Conservation (phyloP, 2,113 vertebrate species). For the Corvus hawaiiensis region DNA sequence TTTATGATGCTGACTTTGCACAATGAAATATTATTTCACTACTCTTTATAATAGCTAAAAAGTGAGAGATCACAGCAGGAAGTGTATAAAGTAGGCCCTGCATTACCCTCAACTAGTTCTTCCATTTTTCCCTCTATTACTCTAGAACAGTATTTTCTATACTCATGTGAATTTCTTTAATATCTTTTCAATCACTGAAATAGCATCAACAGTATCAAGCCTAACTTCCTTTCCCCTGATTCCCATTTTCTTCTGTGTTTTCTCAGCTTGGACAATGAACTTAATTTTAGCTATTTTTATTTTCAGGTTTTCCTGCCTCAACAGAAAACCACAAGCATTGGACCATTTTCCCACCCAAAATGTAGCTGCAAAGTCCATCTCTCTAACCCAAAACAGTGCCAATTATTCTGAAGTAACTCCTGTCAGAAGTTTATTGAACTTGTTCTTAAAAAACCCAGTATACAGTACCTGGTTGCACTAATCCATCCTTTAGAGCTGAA, state of each 20-base stretch:
- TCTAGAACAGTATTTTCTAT: neutral
- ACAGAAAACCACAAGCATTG: neutral
- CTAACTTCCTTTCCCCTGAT: neutral
- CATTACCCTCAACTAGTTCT: neutral
- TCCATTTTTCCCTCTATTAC: neutral
- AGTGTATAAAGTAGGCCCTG: neutral
- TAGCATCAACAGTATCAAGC: neutral
- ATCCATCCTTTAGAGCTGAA: neutral
- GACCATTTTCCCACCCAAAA: neutral
- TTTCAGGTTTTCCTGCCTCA: neutral
- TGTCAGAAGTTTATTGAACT: neutral
- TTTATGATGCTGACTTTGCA: neutral
- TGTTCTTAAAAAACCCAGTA: neutral
- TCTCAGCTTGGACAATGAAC: neutral
- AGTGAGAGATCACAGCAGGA: neutral
- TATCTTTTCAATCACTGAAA: neutral
- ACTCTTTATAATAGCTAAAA: neutral
- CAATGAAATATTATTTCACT: neutral
- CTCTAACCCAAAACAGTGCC: neutral
- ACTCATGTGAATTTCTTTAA: neutral
- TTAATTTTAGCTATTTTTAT: neutral
- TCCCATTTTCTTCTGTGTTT: neutral
- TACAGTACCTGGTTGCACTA: neutral
- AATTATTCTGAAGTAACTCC: neutral
- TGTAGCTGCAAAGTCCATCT: neutral